Base-by-base conservation (phyloP, 2,888 invertebrate species). In the Drosophila flavopinicola region DNA sequence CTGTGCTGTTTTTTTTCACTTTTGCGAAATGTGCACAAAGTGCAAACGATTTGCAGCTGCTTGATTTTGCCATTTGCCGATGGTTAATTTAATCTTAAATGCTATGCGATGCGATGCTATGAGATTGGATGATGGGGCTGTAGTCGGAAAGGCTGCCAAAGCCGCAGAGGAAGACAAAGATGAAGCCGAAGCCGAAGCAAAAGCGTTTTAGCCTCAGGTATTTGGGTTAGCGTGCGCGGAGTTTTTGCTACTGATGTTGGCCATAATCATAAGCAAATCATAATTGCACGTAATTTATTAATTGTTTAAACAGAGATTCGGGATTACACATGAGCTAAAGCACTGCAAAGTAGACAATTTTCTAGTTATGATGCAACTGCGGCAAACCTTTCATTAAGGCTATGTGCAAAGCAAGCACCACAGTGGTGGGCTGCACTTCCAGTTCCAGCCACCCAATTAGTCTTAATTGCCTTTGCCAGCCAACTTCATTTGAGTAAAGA, bases 151-250 rank as follows among this genome's bases (percentile, higher is more conserved):
- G 32, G n/a, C 29, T 37, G 49, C 20, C 29, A 11, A 37, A 49
- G 23, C 30, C 29, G 15, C 30, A 56, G 44, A 17, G 5, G 29
- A 48, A 54, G 37, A 17, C 63, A 27, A 54, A 32, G 30, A n/a
- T n/a, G n/a, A n/a, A n/a, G n/a, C 30, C 29, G 15, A 35, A 56
- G 44, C 20, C 7, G 29, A 48, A 54, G 37, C 25, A 53, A 27
- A 54, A 32, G 30, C 13, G 29, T 33, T 48, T 20, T 39, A 56
- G 42, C 54, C 37, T 49, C 33, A 58, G 63, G 59, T 66, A 85
- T 85, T 85, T 83, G 68, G 84, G 86, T 83, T 83, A 85, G 54
- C 70, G 63, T 33, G 58, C 20, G 63, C 73, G 53, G 47, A 27
- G n/a, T n/a, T 66, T 41, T 38, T 42, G 45, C 47, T 54, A 54